Evolutionary conservation across 2,113 vertebrate species (phyloP), one percentile per base, ranked within the genome.

Genomic region (Pseudorhombus dupliciocellatus): DNA sequence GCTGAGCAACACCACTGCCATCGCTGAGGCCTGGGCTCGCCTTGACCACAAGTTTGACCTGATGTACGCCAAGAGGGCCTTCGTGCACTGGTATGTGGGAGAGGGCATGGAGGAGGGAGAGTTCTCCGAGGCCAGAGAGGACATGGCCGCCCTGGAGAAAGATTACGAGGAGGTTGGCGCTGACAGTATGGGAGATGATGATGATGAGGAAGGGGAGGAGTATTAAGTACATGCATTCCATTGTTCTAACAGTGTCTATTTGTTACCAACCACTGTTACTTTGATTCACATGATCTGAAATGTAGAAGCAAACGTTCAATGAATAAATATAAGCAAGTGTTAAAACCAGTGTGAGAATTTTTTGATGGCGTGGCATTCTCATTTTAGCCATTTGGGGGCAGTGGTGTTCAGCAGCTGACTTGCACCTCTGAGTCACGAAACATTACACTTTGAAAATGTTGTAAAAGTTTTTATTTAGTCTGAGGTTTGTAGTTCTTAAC

Each of bases 91-190:
- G 94, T 94, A 95, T 20, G 93, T 95, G 40, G 94, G 94, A 60
- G 94, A 95, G 83, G 94, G 94, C 21, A 95, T 91, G 94, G 94
- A 95, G 92, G 94, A 95, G 84, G 94, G 94, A 6, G 94, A 93
- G 85, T 95, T 95, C 85, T 94, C 94, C 0, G 94, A 95, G 89
- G 94, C 94, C 25, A 91, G 88, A 63, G 94, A 95, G 70, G 94
- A 95, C 79, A 93, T 94, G 94, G 93, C 84, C 21, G 77, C 79
- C 30, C 74, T 70, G 74, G 95, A 95, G 91, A 95, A 95, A 80
- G 94, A 95, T 92, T 94, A 95, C 54, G 94, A 95, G 59, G 94
- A 31, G 30, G 30, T 31, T 7, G 30, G 30, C 1, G 30, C 30
- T 31, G 30, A 31, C 8, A 31, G 4, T 7, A 0, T 31, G 30